Evolutionary conservation across 2,888 invertebrate genomes (phyloP), one percentile per base, ranked within the genome.

Genomic region (Meliscaeva auricollis): DNA sequence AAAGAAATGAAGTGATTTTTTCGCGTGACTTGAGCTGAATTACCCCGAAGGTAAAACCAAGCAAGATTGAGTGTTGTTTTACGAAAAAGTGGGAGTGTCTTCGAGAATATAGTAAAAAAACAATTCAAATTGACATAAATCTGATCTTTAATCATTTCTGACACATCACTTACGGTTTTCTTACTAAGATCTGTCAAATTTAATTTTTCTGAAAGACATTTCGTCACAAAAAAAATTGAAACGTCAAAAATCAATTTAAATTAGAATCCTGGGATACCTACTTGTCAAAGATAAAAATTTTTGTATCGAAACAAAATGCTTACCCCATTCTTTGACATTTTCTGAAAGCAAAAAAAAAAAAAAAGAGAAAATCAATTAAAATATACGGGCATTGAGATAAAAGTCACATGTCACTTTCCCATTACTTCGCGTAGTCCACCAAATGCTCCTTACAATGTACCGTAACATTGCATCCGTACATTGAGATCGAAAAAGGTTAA

Each of bases 381-480:
- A 78, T 58, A 30, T 35, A 62, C 46, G 13, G 46, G 56, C 72
- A 58, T 35, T 62, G 44, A 79, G 74, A 78, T 84, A 75, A 84
- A 75, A 75, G 75, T 79, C 83, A 79, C 78, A 78, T 78, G 78
- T 79, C 78, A 78, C 64, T 50, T 79, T 74, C 58, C 69, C 69
- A 78, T 83, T 83, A 74, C 41, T 26, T 26, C 41, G 13, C 9
- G 11, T 38, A 11, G 38, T 38, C 8, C 52, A 48, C 22, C 4
- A 22, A 38, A 38, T 32, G 17, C 30, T 9, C 38, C 9, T 38
- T 38, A 38, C 9, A 35, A 8, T 9, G 38, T 38, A 38, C 26
- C 64, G 48, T 30, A 11, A 48, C 32, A 30, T 38, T 38, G 9
- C 3, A 38, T 9, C 7, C 9, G 9, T 11, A 38, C 11, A 13